Evolutionary conservation across 2,797 vertebrate species (phyloP), one percentile per base, ranked within the genome.

Genomic region (Enteromius paludinosus): DNA sequence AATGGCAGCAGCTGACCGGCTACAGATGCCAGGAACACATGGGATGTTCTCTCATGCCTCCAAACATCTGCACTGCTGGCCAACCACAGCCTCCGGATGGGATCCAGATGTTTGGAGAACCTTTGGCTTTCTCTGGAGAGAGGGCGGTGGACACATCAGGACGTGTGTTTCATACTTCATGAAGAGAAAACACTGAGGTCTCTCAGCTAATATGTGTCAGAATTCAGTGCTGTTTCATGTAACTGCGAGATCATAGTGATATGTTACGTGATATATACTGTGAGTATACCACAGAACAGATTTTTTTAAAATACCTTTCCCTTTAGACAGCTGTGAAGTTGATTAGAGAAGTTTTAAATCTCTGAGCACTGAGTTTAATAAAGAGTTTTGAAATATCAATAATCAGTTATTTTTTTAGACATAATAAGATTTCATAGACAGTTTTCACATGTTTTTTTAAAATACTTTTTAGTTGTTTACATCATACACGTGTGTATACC

Each of bases 61-160:
- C 76, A 68, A 79, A 89, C 86, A 90, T 86, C 90, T 87, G 88
- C 56, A 20, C 85, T 83, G 70, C 75, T 85, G 89, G 86, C 88
- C 81, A 84, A 83, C 86, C 85, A 81, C 77, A 86, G 86, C 78
- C 78, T 77, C 33, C 82, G 87, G 91, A 92, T 93, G 81, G 86
- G 83, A 83, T 75, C 89, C 93, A 93, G 91, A 93, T 94, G 92
- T 92, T 56, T 82, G 78, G 79, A 80, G 86, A 83, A 82, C 59
- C 86, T 88, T 87, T 89, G 86, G 88, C 5, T 79, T 38, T 84
- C 85, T 89, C 89, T 64, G 75, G 85, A 89, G 91, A 79, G 86
- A 84, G 86, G 72, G 79, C 83, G 84, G 68, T 3, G 30, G 66
- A 45, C 83, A 76, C 74, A 72, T 78, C 41, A 88, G 56, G 15